These are phyloP conservation scores for Myotis findleyi DNA, from an alignment of 2,797 vertebrate species.

Conservation along the genomic window DNA sequence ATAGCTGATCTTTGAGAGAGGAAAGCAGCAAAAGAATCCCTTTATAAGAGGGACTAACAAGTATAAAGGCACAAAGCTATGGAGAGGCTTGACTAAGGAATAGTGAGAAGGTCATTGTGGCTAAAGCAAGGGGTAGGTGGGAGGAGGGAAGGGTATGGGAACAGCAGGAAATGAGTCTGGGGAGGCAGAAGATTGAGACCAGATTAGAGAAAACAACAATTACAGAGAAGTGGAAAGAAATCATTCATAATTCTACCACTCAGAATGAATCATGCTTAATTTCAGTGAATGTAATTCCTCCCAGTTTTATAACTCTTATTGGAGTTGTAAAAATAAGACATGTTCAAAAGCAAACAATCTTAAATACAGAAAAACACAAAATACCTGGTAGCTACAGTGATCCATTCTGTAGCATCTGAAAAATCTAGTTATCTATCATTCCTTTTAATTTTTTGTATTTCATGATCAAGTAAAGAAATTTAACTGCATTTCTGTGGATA, in stretches of 20 bases:
- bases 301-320: constrained; percentile 29
- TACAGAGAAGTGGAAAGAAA: constrained; percentile 43
- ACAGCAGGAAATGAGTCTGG: neutral
- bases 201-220: constrained; percentile 21
- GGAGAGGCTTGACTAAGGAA: neutral
- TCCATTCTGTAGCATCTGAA: neutral
- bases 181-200: neutral
- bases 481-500: neutral
- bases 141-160: neutral
- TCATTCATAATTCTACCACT: neutral
- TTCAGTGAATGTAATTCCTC: constrained; percentile 30
- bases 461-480: constrained; percentile 10
- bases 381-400: neutral
- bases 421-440: neutral
- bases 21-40: neutral
- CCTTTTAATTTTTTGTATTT: constrained; percentile 43
- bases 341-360: constrained; percentile 20
- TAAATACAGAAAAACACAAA: constrained; percentile 35
- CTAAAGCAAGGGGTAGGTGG: neutral
- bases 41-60: neutral
- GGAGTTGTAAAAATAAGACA: constrained; percentile 19
- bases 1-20: neutral
- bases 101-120: neutral
- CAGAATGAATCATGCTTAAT: constrained; percentile 30
- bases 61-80: neutral